These are phyloP conservation scores for Sphaerodactylus townsendi DNA, from an alignment of 2,113 vertebrate species.

Conservation along the genomic window DNA sequence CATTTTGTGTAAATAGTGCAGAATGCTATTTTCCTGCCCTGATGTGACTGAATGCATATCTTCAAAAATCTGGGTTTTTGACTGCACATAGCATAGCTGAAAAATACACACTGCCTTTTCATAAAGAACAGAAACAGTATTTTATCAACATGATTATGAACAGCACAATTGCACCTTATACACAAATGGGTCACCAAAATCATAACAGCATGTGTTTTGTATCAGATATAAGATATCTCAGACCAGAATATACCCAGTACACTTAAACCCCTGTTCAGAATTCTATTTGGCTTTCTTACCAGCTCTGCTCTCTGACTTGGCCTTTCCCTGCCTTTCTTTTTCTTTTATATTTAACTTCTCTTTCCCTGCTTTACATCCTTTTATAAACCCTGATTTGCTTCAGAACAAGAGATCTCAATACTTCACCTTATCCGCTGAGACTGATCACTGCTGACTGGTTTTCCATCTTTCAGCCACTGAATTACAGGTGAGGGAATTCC, in stretches of 20 bases:
- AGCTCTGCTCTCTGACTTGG: not conserved
- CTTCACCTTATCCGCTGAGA: constrained; percentile 77
- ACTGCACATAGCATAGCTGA: too few species aligned
- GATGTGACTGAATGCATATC: too few species aligned
- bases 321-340: not conserved
- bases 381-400: not conserved
- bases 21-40: too few species aligned
- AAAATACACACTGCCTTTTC: too few species aligned
- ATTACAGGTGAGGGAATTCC: constrained; percentile 84
- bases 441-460: constrained; percentile 65
- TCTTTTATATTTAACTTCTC: not conserved
- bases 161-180: too few species aligned
- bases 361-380: not conserved
- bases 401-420: not conserved
- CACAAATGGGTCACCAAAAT: too few species aligned
- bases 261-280: not conserved
- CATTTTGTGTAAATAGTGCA: too few species aligned
- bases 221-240: not conserved
- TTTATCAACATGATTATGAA: too few species aligned
- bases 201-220: not conserved
- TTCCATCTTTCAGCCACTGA: constrained; percentile 92
- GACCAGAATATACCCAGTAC: not conserved
- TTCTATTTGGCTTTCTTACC: not conserved
- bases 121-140: too few species aligned
- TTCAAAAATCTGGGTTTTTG: too few species aligned